Evolutionary conservation across 2,797 vertebrate genomes (phyloP), one percentile per base, ranked within the genome.

Genomic region (Pseudomugil tenellus): DNA sequence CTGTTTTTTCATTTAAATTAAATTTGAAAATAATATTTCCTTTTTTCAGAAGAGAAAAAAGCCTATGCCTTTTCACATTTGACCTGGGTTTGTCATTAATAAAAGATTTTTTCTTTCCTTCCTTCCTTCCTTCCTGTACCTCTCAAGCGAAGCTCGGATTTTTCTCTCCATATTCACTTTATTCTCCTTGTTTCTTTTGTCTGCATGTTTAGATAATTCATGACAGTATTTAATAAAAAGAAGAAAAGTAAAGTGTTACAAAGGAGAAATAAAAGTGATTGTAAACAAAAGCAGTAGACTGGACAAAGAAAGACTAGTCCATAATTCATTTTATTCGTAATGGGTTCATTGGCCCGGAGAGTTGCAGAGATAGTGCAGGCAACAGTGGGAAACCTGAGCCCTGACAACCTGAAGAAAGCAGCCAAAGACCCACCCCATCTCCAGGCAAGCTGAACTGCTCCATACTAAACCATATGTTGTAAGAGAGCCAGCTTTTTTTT

Each of bases 311-410:
- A 71, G 62, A 58, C 71, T 87, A 52, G 81, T 93, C 73, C 82
- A 93, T 94, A 91, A 93, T 92, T 92, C 70, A 93, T 92, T 85
- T 85, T 52, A 74, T 58, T 81, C 77, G 89, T 91, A 89, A 93
- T 85, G 85, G 87, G 87, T 77, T 84, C 83, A 84, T 73, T 79
- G 81, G 87, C 81, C 86, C 51, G 77, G 90, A 84, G 86, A 84
- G 77, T 63, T 81, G 75, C 83, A 84, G 67, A 75, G 81, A 84
- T 73, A 76, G 71, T 62, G 65, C 48, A 56, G 77, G 81, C 78
- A 77, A 81, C 11, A 19, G 34, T 34, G 54, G 63, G 88, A 61
- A 89, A 94, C 85, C 80, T 79, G 86, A 94, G 92, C 85, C 87
- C 48, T 84, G 77, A 84, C 88, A 91, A 90, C 90, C 88, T 84